Percentiles rank a stretch among this genome's conserved stretches.
These are phyloP conservation scores for Umimayanthus kanabou DNA, from an alignment of 92 coral and sea anemone genomes.

Conservation along the genomic window DNA sequence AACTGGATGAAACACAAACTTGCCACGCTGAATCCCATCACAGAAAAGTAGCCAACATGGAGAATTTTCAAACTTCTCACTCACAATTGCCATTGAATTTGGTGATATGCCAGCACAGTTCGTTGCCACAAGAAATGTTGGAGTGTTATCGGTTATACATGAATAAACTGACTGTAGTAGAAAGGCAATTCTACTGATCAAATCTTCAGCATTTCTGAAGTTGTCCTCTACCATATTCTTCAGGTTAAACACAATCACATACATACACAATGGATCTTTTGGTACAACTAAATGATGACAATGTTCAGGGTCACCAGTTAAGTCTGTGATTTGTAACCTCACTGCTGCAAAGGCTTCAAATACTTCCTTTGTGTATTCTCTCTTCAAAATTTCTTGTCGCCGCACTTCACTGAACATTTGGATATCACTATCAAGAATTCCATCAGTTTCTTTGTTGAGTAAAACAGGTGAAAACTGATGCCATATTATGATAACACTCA, in stretches of 20 bases:
- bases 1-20: not conserved
- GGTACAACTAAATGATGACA: slow-evolving; percentile 15
- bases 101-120: not conserved
- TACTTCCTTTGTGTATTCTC: not conserved
- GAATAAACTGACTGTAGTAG: not conserved
- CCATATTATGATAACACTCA: not conserved
- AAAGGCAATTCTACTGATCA: not conserved
- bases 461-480: not conserved
- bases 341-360: not conserved
- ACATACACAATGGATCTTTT: not conserved
- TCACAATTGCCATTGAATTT: not conserved
- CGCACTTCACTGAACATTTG: not conserved
- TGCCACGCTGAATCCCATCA: not conserved
- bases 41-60: not conserved
- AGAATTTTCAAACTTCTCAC: not conserved
- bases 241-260: slow-evolving; percentile 7
- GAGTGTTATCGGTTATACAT: not conserved
- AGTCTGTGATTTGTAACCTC: slow-evolving; percentile 2
- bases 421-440: not conserved
- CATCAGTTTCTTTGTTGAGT: not conserved
- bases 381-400: not conserved
- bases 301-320: not conserved
- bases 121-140: slow-evolving; percentile 12
- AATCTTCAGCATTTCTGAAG: not conserved
- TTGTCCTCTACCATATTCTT: not conserved